Conservation (phyloP, 2,113 vertebrate species). For the Lipophrys pholis region DNA sequence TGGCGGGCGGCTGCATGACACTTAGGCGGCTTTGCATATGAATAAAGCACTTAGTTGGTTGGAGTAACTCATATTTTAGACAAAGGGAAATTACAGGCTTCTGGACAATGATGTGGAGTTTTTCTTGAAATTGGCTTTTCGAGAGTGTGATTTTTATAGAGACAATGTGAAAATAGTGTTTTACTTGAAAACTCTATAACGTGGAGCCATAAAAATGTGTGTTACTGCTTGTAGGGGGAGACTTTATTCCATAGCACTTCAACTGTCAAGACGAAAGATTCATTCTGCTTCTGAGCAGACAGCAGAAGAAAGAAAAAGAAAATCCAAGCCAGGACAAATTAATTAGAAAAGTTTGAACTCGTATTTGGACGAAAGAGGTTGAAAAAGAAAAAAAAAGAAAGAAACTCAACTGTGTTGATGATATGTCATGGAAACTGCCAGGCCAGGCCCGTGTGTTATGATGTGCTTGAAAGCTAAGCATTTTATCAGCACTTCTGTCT, state of each 20-base stretch:
- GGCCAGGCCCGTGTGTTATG: conserved; percentile 27
- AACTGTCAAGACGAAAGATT: not conserved
- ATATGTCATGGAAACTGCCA: conserved; percentile 37
- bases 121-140: no score
- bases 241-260: not conserved
- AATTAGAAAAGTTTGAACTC: conserved; percentile 13
- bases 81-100: no score
- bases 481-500: conserved; percentile 76
- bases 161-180: no score
- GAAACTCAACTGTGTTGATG: conserved; percentile 13
- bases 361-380: not conserved
- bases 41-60: no score
- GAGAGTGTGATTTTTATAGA: no score
- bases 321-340: conserved; percentile 17
- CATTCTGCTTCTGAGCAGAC: conserved; percentile 13
- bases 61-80: no score
- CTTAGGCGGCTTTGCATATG: no score
- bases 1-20: no score
- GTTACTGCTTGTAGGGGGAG: not conserved
- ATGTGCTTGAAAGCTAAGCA: conserved; percentile 55
- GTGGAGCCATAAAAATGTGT: not conserved
- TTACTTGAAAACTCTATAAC: no score
- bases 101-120: no score
- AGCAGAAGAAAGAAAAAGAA: conserved; percentile 1
- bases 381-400: not conserved